These are phyloP conservation scores for Salvelinus namaycush DNA, from an alignment of 2,113 vertebrate species.

Conservation along the genomic window DNA sequence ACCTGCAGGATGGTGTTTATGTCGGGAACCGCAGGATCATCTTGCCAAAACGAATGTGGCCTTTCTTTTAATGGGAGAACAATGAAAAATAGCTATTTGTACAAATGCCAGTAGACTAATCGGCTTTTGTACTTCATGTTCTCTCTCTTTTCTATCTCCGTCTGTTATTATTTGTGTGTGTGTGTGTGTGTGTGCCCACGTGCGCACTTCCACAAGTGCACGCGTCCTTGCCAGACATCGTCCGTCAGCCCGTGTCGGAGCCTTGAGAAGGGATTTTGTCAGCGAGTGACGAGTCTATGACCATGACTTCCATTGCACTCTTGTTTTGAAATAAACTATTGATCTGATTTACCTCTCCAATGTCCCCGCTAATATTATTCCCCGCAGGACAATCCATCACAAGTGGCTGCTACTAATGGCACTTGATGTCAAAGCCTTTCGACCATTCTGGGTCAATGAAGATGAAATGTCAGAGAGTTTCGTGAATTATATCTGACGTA, in stretches of 20 bases:
- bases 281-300: neutral
- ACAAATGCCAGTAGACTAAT: too few species aligned
- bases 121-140: neutral
- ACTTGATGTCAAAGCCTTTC: neutral
- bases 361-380: neutral
- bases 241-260: neutral
- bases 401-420: neutral
- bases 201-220: too few species aligned
- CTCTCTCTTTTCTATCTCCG: neutral
- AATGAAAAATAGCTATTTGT: neutral
- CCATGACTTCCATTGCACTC: neutral
- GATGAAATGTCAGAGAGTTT: neutral
- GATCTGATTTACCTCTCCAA: neutral
- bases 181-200: neutral
- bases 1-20: neutral
- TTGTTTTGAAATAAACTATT: neutral
- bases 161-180: neutral
- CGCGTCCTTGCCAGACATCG: neutral
- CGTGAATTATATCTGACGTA: neutral
- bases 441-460: neutral
- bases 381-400: neutral
- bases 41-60: neutral
- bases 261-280: neutral
- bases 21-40: neutral
- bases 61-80: neutral